Evolutionary conservation across 2,113 vertebrate species (phyloP).

Genomic region (Cheirogaleus medius): DNA sequence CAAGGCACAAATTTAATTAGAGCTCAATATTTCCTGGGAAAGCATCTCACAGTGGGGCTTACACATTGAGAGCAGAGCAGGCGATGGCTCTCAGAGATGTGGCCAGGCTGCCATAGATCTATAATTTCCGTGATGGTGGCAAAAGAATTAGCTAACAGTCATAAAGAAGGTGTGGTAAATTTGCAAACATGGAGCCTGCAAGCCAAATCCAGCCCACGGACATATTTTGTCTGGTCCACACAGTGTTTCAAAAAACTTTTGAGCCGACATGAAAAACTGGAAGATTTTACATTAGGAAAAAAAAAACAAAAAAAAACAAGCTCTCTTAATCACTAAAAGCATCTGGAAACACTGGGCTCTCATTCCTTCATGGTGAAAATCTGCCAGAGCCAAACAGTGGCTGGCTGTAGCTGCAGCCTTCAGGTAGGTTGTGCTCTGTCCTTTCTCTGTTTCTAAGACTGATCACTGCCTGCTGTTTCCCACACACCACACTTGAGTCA

Average conservation of each 20-base stretch:
- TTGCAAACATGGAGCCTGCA: neutral
- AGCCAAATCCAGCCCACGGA: neutral
- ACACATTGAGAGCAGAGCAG: neutral
- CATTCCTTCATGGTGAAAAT: neutral
- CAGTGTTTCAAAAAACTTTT: neutral
- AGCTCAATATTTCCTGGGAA: neutral
- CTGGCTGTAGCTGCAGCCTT: no score
- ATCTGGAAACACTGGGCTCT: neutral
- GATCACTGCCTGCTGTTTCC: no score
- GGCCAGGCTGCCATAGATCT: no score
- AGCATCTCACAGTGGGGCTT: neutral
- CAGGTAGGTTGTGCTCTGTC: no score
- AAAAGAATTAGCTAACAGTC: neutral
- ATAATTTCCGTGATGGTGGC: neutral
- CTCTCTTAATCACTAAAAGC: neutral
- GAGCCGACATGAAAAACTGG: neutral
- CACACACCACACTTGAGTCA: neutral
- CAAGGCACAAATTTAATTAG: neutral
- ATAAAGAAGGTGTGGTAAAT: neutral
- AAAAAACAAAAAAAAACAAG: no score
- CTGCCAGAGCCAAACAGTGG: neutral
- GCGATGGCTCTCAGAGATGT: neutral
- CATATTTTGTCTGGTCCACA: neutral
- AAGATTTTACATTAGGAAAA: neutral
- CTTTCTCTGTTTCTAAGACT: neutral